Evolutionary conservation across 2,888 invertebrate species (phyloP).

Genomic region (Gymnosoma rotundatum): DNA sequence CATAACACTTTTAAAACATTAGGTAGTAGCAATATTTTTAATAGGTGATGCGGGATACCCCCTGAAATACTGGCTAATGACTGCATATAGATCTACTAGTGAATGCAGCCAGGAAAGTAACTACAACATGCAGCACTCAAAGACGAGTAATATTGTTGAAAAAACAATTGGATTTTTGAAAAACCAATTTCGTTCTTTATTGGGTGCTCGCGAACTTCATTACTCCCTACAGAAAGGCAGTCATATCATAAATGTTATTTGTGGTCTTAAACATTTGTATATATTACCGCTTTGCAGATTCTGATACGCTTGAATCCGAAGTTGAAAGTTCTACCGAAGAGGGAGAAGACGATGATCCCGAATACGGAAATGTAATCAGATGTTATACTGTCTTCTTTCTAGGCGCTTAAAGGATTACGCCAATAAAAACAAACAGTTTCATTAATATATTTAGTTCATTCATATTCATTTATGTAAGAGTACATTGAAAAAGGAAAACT

Average conservation of each 20-base stretch:
- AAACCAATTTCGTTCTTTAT: too few species aligned
- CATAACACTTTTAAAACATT: not conserved
- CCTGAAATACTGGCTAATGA: not conserved
- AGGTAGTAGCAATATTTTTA: not conserved
- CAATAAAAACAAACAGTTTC: constrained; percentile 1
- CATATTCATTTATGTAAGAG: not conserved
- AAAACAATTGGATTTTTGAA: too few species aligned
- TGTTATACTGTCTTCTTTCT: not conserved
- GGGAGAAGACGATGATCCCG: not conserved
- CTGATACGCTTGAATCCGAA: not conserved
- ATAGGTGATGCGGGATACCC: constrained; percentile 10
- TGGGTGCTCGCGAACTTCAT: too few species aligned
- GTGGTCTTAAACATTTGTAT: too few species aligned
- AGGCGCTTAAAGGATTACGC: too few species aligned
- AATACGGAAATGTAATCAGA: not conserved
- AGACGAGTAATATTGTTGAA: too few species aligned
- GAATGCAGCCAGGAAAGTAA: too few species aligned
- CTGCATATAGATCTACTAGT: not conserved
- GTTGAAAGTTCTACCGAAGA: not conserved
- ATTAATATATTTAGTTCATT: not conserved
- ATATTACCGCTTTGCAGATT: too few species aligned
- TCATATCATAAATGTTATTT: too few species aligned
- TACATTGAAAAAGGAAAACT: not conserved
- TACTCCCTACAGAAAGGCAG: too few species aligned
- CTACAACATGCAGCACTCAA: too few species aligned